phyloP scores from a whole-genome alignment of 1,140 invertebrate genomes.

The Wiebesia pumilae region DNA sequence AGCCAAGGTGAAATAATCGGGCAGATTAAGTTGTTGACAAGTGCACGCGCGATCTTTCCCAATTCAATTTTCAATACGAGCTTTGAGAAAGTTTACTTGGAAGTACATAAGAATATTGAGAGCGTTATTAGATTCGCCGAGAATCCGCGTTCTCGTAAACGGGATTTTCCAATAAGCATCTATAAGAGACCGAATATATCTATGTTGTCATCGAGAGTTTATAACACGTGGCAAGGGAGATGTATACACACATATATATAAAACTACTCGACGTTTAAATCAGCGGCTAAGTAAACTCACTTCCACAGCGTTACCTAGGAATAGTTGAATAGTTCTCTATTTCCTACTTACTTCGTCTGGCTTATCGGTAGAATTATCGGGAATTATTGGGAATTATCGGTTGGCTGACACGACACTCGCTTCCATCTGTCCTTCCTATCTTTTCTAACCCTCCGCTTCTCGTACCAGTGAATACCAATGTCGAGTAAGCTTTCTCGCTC shows the following conservation, averaged over 20 bases:
- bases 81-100: neutral
- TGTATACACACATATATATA: neutral
- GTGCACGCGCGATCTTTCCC: neutral
- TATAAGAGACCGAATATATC: neutral
- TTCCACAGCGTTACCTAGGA: neutral
- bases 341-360: neutral
- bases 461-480: neutral
- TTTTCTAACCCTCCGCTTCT: neutral
- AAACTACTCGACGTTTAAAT: slow-evolving; percentile 2
- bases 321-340: neutral
- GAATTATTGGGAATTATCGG: slow-evolving; percentile 48
- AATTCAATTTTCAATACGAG: neutral
- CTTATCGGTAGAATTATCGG: slow-evolving; percentile 32
- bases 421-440: neutral
- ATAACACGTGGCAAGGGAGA: neutral
- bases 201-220: neutral
- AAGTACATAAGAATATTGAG: neutral
- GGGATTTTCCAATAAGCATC: neutral
- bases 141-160: too few relatives aligned
- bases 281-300: slow-evolving; percentile 29
- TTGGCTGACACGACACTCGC: slow-evolving; percentile 8
- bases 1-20: neutral
- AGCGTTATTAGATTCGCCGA: neutral
- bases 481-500: neutral
- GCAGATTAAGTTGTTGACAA: neutral